Conservation (phyloP, 2,113 vertebrate species). For the Nerophis lumbriciformis region DNA sequence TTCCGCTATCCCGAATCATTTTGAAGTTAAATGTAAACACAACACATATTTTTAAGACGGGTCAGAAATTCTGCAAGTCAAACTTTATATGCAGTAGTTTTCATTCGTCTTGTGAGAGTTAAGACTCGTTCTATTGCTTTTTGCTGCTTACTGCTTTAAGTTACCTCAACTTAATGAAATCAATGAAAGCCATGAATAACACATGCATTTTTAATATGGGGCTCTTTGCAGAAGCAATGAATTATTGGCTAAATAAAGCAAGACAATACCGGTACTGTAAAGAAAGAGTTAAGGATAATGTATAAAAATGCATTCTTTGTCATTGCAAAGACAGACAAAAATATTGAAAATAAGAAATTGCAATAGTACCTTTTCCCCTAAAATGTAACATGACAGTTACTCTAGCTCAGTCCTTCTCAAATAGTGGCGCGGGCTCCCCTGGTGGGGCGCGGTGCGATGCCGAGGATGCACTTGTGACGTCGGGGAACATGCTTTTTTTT, state of each 20-base stretch:
- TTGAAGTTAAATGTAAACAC: constrained; percentile 3
- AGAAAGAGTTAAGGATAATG: constrained; percentile 17
- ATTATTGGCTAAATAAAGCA: constrained; percentile 13
- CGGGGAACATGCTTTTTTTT: too few relatives aligned
- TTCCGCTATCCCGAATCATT: background rate
- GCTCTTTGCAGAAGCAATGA: constrained; percentile 6
- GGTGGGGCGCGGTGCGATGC: too few relatives aligned
- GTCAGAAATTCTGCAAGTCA: background rate
- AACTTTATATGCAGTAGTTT: constrained; percentile 6
- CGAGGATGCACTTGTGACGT: too few relatives aligned
- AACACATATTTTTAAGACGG: background rate
- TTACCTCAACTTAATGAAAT: constrained; percentile 38
- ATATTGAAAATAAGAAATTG: background rate
- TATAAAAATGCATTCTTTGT: background rate
- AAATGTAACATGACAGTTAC: background rate
- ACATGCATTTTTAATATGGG: constrained; percentile 23
- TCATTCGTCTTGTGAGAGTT: background rate
- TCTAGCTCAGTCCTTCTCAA: too few relatives aligned
- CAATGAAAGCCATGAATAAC: constrained; percentile 42
- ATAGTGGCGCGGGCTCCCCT: too few relatives aligned
- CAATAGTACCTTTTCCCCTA: background rate
- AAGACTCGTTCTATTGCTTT: background rate
- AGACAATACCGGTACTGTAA: constrained; percentile 3
- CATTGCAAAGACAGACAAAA: background rate
- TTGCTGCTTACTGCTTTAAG: constrained; percentile 1